Evolutionary conservation across 2,888 invertebrate genomes (phyloP).

Genomic region (Drosophila atripex): DNA sequence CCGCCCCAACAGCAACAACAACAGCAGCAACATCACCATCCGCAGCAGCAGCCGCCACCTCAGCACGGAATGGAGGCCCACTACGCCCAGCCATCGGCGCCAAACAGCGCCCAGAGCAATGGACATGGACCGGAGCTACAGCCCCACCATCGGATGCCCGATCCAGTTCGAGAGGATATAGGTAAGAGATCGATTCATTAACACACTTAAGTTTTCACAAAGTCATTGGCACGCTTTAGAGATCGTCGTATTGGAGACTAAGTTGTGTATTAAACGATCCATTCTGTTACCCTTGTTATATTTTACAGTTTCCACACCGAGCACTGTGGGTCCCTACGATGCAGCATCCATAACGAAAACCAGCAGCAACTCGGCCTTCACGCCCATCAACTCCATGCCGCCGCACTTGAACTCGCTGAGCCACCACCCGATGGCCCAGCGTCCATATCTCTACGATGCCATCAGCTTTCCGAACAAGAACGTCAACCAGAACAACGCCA

Average conservation of each 20-base stretch:
- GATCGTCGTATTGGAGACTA: no score
- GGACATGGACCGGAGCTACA: conserved; percentile 89
- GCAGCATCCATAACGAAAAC: conserved; percentile 85
- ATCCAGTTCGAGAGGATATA: conserved; percentile 84
- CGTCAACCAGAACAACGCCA: conserved; percentile 86
- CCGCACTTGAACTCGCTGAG: conserved; percentile 90
- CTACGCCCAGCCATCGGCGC: conserved; percentile 85
- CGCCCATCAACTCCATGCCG: conserved; percentile 93
- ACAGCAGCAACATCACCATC: conserved; percentile 84
- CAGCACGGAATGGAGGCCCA: conserved; percentile 86
- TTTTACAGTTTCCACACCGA: conserved; percentile 79
- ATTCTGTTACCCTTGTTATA: not conserved
- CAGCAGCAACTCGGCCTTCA: conserved; percentile 94
- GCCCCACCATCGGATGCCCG: conserved; percentile 86
- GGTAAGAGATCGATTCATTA: conserved; percentile 78
- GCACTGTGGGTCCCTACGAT: conserved; percentile 84
- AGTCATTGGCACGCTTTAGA: no score
- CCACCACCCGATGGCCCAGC: conserved; percentile 88
- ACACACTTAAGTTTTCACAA: not conserved
- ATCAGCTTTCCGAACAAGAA: conserved; percentile 93
- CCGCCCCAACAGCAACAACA: conserved; percentile 82
- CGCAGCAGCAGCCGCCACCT: conserved; percentile 86
- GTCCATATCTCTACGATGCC: conserved; percentile 96
- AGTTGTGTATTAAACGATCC: not conserved
- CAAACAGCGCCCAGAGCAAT: conserved; percentile 84